Conservation (phyloP, 2,113 vertebrate species). For the Probosciger aterrimus region DNA sequence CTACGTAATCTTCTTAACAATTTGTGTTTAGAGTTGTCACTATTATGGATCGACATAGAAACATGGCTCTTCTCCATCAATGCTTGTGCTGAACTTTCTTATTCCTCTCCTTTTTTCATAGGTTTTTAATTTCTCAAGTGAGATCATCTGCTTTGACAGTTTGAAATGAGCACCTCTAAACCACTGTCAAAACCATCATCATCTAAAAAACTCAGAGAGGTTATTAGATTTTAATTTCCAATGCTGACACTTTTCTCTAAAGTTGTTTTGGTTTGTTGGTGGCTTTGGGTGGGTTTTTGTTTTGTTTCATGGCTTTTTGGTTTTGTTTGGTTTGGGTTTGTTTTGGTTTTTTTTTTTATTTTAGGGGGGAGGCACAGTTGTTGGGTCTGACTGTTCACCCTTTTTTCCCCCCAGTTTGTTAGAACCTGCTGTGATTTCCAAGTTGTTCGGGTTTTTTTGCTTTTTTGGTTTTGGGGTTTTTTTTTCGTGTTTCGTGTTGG, state of each 20-base stretch:
- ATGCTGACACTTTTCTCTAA: background rate
- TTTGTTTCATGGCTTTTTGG: background rate
- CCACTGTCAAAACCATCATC: background rate
- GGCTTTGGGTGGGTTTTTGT: background rate
- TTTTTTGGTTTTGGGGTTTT: too few relatives aligned
- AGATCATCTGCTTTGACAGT: background rate
- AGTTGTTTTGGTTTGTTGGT: background rate
- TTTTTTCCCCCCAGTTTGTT: background rate
- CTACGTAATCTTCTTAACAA: background rate
- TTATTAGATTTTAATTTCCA: background rate
- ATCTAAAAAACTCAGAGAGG: background rate
- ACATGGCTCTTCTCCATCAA: background rate
- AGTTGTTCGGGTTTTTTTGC: background rate
- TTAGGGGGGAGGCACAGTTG: background rate
- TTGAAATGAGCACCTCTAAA: background rate
- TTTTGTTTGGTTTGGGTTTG: background rate
- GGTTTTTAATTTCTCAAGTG: background rate
- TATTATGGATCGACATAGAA: background rate
- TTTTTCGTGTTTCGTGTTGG: background rate
- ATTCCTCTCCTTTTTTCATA: background rate
- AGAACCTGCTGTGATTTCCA: conserved; percentile 6
- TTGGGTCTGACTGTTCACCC: background rate
- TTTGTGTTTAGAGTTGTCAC: background rate
- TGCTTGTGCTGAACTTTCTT: background rate
- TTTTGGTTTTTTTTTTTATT: background rate